Evolutionary conservation across 2,888 invertebrate genomes (phyloP).

Genomic region (Celastrina argiolus): DNA sequence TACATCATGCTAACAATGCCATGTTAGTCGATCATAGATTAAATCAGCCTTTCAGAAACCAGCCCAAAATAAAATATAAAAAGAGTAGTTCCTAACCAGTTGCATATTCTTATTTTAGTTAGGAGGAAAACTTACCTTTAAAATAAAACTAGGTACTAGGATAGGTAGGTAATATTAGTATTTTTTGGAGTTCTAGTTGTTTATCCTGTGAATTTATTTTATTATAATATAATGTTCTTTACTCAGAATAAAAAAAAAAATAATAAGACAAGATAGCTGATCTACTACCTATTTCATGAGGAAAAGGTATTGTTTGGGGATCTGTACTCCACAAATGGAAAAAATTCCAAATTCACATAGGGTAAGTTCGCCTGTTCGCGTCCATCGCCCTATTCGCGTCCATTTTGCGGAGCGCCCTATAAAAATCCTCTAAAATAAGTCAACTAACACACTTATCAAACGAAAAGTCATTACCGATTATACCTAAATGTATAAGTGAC

Average conservation of each 20-base stretch:
- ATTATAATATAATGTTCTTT: too few species aligned
- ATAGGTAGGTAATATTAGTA: background rate
- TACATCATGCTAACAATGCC: too few species aligned
- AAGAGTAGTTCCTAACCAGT: background rate
- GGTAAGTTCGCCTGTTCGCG: too few species aligned
- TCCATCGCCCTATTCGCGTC: too few species aligned
- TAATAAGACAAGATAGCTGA: conserved; percentile 25
- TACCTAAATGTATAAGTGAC: too few species aligned
- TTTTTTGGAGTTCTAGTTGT: background rate
- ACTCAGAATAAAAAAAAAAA: background rate
- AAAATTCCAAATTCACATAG: conserved; percentile 29
- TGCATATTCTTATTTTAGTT: background rate
- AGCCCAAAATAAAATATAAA: too few species aligned
- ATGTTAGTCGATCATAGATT: too few species aligned
- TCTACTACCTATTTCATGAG: conserved; percentile 30
- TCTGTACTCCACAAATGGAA: conserved; percentile 25
- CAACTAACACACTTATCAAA: too few species aligned
- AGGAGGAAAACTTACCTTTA: background rate
- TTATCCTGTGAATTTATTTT: background rate
- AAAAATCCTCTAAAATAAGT: too few species aligned
- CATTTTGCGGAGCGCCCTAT: too few species aligned
- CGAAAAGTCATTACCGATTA: too few species aligned
- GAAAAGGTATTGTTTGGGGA: conserved; percentile 24
- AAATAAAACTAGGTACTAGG: background rate
- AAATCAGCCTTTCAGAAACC: too few species aligned